Evolutionary conservation across 2,888 invertebrate species (phyloP), one percentile per base, ranked within the genome.

Genomic region (Cotesia congregata): DNA sequence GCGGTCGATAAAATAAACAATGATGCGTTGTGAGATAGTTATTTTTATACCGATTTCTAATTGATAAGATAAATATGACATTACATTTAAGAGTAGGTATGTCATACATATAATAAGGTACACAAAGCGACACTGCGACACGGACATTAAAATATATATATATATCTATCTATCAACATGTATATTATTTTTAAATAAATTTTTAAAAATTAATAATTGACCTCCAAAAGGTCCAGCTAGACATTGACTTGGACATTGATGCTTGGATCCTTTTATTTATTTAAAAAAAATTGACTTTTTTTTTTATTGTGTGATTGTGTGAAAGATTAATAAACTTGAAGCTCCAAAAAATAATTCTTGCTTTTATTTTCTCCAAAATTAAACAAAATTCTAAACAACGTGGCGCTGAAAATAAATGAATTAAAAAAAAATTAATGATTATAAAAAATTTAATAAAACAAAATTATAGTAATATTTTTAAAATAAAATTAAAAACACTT

Each of bases 141-240:
- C 38, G 17, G 61, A 67, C 60, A 67, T 67, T 41, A 50, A 38
- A 78, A 75, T 77, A 79, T 79, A 80, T 77, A n/a, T n/a, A n/a
- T n/a, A n/a, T n/a, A n/a, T n/a, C n/a, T n/a, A 81, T 78, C 79
- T 75, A 69, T 40, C 12, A 74, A 50, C 9, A 30, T 72, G 39
- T n/a, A 69, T 74, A 20, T 6, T 62, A 50, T 64, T 50, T 15
- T 67, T 3, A 62, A 75, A 76, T 72, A 73, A 61, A 80, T 69
- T 77, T 7, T 68, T 74, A 74, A 50, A n/a, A 77, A 75, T 77
- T 62, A 76, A 74, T 80, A 80, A 85, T 83, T 85, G 82, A 86
- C 86, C 86, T 86, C 86, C 86, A 86, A 78, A 86, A 86, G 79
- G 81, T 85, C 86, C 86, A 86, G 82, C 85, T 86, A 84, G 83